Evolutionary conservation across 2,888 invertebrate genomes (phyloP).

Genomic region (Pheosia gnoma): DNA sequence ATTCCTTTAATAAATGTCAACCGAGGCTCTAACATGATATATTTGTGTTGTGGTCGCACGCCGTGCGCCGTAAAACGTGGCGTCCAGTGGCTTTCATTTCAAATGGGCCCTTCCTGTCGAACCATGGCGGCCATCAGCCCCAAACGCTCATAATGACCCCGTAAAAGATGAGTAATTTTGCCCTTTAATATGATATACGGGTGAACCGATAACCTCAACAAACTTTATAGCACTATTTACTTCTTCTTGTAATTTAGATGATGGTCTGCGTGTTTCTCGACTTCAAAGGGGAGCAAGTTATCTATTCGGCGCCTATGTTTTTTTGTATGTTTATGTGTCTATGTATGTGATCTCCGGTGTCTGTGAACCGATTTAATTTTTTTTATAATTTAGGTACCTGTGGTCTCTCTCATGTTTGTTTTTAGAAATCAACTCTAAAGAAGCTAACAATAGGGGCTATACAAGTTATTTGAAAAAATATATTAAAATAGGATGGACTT

Average conservation of each 20-base stretch:
- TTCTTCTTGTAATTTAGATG: background rate
- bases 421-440: too few species aligned
- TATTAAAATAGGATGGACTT: too few species aligned
- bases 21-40: conserved; percentile 60
- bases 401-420: too few species aligned
- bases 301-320: too few species aligned
- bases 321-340: too few species aligned
- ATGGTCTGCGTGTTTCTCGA: too few species aligned
- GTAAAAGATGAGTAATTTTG: conserved; percentile 36
- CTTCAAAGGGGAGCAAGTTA: too few species aligned
- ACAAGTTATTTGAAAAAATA: too few species aligned
- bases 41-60: conserved; percentile 60
- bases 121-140: conserved; percentile 50
- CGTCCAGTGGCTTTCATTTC: conserved; percentile 62
- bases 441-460: too few species aligned
- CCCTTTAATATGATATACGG: conserved; percentile 25
- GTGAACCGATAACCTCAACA: conserved; percentile 20
- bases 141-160: conserved; percentile 48
- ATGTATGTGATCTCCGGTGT: too few species aligned
- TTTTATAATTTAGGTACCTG: too few species aligned
- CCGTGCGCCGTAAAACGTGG: conserved; percentile 58
- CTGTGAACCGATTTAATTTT: too few species aligned
- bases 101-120: conserved; percentile 57
- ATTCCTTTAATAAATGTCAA: conserved; percentile 72
- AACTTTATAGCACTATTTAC: conserved; percentile 9